Conservation (phyloP, 2,797 vertebrate genomes). For the Pelodytes ibericus region DNA sequence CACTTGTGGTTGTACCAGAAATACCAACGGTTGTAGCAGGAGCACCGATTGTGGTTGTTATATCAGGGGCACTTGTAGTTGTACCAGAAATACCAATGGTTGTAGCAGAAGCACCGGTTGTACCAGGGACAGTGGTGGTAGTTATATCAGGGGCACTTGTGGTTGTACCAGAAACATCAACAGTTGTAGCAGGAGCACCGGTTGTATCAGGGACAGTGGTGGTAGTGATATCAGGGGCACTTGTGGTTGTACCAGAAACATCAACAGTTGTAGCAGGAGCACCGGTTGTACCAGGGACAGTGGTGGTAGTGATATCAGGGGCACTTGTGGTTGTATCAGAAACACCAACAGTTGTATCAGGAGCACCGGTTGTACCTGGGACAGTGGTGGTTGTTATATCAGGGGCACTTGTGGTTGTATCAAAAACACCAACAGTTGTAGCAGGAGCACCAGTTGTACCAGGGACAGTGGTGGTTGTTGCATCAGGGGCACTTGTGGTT, state of each 20-base stretch:
- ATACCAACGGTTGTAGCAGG: too few species aligned
- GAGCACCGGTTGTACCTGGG: background rate
- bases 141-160: background rate
- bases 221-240: background rate
- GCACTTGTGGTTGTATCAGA: background rate
- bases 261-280: too few species aligned
- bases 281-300: too few species aligned
- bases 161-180: background rate
- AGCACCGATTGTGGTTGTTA: background rate
- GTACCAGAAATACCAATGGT: background rate
- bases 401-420: background rate
- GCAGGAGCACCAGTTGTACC: too few species aligned
- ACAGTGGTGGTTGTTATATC: too few species aligned
- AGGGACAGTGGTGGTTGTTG: background rate
- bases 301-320: too few species aligned
- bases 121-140: background rate
- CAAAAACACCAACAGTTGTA: too few species aligned
- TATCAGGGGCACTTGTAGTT: background rate
- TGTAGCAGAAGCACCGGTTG: background rate
- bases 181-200: background rate
- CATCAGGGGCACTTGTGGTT: background rate
- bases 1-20: too few species aligned
- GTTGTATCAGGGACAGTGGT: background rate
- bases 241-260: background rate
- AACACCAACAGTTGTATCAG: background rate